Evolutionary conservation across 2,797 vertebrate genomes (phyloP).

Genomic region (Babyrousa celebensis): DNA sequence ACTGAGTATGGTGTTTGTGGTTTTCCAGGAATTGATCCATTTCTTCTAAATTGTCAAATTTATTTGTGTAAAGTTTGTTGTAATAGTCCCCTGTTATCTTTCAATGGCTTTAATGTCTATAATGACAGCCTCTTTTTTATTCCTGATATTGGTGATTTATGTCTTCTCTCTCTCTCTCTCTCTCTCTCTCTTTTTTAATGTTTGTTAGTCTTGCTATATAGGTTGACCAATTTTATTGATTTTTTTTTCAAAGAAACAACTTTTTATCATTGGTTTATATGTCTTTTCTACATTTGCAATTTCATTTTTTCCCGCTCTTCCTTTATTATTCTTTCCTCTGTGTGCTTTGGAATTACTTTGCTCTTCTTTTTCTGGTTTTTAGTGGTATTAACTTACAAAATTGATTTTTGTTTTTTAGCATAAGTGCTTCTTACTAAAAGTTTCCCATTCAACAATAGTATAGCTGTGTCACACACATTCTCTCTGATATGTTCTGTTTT

Average conservation of each 20-base stretch:
- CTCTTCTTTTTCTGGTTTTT: background rate
- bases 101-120: background rate
- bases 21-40: background rate
- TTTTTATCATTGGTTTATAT: background rate
- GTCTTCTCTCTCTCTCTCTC: background rate
- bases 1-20: background rate
- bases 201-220: background rate
- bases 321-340: background rate
- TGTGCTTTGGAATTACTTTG: background rate
- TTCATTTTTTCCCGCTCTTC: background rate
- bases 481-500: background rate
- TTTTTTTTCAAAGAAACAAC: background rate
- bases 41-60: background rate
- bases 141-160: background rate
- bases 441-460: background rate
- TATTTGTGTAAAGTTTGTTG: background rate
- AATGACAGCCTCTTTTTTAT: background rate
- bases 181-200: background rate
- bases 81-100: background rate
- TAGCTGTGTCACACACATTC: background rate
- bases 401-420: conserved; percentile 17
- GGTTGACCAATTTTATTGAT: background rate
- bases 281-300: background rate
- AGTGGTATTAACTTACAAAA: background rate
- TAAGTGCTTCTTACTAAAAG: background rate